These are phyloP conservation scores for Leptarthrus brevirostris DNA, from an alignment of 2,888 invertebrate genomes.

Conservation along the genomic window DNA sequence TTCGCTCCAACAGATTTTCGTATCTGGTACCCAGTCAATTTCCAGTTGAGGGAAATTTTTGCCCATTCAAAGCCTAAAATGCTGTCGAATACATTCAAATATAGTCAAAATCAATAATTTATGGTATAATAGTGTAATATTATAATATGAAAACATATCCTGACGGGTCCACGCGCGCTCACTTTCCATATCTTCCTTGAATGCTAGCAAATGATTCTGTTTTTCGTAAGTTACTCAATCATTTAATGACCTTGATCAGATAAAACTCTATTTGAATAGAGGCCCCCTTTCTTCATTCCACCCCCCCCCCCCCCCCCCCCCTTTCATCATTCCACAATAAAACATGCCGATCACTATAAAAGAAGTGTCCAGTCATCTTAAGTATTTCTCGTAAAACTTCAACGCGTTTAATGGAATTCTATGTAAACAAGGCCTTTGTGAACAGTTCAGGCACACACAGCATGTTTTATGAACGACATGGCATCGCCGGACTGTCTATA, in stretches of 20 bases:
- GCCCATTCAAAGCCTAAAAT: constrained; percentile 18
- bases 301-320: too few species aligned
- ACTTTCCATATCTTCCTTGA: background rate
- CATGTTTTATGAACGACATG: background rate
- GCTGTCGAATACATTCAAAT: constrained; percentile 39
- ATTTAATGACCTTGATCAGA: background rate
- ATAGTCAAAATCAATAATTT: constrained; percentile 36
- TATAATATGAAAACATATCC: background rate
- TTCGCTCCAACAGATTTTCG: constrained; percentile 21
- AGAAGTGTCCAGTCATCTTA: constrained; percentile 31
- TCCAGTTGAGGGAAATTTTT: constrained; percentile 18
- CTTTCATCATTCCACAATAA: background rate
- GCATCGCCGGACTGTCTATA: background rate
- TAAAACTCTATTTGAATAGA: too few species aligned
- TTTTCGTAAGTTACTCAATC: too few species aligned
- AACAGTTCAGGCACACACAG: background rate
- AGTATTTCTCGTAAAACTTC: constrained; percentile 27
- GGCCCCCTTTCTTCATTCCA: too few species aligned
- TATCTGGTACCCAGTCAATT: constrained; percentile 21
- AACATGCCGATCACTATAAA: constrained; percentile 22
- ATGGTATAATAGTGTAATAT: background rate
- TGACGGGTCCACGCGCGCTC: background rate
- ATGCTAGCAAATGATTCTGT: too few species aligned
- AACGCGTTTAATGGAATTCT: constrained; percentile 29
- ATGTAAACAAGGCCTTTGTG: constrained; percentile 25